Evolutionary conservation across 23 tunicate species (phyloP).

Genomic region (Halocynthia aurantium): DNA sequence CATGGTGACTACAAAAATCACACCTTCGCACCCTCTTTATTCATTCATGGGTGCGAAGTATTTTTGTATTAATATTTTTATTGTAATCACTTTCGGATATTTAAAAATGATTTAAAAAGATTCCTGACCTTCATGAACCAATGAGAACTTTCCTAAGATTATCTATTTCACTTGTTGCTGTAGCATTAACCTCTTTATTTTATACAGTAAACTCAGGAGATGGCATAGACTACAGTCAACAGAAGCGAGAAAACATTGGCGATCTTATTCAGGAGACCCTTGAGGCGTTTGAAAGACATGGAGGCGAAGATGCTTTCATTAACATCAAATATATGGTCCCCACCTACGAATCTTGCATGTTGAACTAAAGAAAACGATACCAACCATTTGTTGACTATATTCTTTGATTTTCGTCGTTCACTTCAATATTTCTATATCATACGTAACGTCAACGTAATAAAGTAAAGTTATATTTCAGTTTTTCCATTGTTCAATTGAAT

Average conservation of each 20-base stretch:
- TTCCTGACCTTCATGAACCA: too few species aligned
- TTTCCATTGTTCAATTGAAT: not conserved
- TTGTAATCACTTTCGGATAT: too few species aligned
- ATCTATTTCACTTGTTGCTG: too few species aligned
- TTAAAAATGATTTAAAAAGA: too few species aligned
- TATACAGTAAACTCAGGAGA: conserved; percentile 85
- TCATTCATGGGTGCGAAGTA: too few species aligned
- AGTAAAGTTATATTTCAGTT: not conserved
- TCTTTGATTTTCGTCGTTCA: not conserved
- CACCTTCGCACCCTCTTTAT: too few species aligned
- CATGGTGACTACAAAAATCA: not conserved
- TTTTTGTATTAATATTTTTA: too few species aligned
- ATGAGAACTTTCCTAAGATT: too few species aligned
- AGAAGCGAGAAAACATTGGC: conserved; percentile 97
- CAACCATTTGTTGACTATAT: not conserved
- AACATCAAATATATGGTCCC: conserved; percentile 99
- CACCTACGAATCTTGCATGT: conserved; percentile 99
- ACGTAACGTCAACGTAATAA: not conserved
- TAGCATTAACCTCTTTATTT: not conserved
- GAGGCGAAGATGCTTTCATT: conserved; percentile 99
- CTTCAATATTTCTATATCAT: not conserved
- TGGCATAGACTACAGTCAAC: conserved; percentile 98
- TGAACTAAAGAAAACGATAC: conserved; percentile 36
- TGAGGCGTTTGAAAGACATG: conserved; percentile 95
- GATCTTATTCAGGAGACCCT: conserved; percentile 96